These are phyloP conservation scores for Lampris megalopsis DNA, from an alignment of 2,113 vertebrate genomes.

Conservation along the genomic window DNA sequence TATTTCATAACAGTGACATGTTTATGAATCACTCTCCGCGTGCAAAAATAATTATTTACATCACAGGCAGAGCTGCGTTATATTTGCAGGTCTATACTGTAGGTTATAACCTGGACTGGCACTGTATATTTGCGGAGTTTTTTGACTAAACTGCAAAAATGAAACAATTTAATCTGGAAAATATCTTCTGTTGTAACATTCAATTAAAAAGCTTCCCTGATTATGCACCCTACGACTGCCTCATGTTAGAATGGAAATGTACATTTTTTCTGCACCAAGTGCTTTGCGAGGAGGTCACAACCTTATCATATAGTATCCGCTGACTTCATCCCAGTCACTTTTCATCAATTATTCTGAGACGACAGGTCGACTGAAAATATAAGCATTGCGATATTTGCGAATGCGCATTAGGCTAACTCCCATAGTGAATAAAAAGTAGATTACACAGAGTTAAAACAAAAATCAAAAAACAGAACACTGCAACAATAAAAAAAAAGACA, in stretches of 20 bases:
- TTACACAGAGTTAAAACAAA: constrained; percentile 10
- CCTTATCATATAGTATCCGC: background rate
- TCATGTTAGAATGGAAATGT: background rate
- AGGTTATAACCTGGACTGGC: constrained; percentile 17
- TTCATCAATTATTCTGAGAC: constrained; percentile 7
- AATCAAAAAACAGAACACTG: background rate
- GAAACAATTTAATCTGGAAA: background rate
- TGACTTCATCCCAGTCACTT: background rate
- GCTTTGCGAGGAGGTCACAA: background rate
- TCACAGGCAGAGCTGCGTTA: constrained; percentile 82
- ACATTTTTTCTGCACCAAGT: background rate
- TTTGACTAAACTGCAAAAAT: no score
- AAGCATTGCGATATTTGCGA: background rate
- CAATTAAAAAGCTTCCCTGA: constrained; percentile 23
- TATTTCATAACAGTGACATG: constrained; percentile 95
- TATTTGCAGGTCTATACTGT: constrained; percentile 42
- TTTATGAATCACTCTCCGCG: constrained; percentile 96
- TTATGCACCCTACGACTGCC: background rate
- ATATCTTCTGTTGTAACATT: background rate
- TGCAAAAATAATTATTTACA: constrained; percentile 98
- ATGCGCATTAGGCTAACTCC: background rate
- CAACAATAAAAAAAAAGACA: constrained; percentile 23
- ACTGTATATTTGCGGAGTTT: background rate
- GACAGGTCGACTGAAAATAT: background rate
- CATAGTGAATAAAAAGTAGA: background rate